Conservation (phyloP, 2,888 invertebrate species). For the Bibio marci region DNA sequence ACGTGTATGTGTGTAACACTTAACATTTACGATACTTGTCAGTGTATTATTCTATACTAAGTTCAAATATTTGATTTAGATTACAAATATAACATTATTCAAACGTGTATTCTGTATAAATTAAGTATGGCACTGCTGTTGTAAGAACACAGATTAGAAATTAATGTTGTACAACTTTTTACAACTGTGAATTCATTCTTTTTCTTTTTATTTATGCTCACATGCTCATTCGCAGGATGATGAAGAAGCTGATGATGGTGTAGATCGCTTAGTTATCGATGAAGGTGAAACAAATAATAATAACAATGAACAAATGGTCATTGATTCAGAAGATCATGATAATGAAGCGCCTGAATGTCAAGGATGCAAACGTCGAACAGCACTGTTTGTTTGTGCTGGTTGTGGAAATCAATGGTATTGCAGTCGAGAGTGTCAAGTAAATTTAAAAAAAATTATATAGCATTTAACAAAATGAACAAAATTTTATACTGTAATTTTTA, state of each 20-base stretch:
- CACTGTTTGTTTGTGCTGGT: conserved; percentile 77
- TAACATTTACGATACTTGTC: too few relatives aligned
- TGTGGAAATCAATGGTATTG: conserved; percentile 92
- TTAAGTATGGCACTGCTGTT: neutral
- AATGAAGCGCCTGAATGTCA: conserved; percentile 55
- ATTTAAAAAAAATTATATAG: too few relatives aligned
- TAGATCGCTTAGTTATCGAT: conserved; percentile 40
- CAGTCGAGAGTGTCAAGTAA: conserved; percentile 79
- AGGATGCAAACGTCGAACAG: conserved; percentile 64
- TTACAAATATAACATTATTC: too few relatives aligned
- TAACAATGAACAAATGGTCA: conserved; percentile 23
- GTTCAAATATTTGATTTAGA: too few relatives aligned
- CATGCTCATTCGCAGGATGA: too few relatives aligned
- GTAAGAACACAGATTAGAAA: neutral
- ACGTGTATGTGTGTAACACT: too few relatives aligned
- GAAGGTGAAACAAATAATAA: conserved; percentile 32
- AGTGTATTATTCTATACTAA: too few relatives aligned
- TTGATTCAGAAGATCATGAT: conserved; percentile 28
- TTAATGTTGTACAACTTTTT: conserved; percentile 1
- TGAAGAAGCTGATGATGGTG: conserved; percentile 45
- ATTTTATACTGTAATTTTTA: conserved; percentile 1
- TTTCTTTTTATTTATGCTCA: too few relatives aligned
- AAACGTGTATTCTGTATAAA: neutral
- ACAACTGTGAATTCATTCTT: too few relatives aligned
- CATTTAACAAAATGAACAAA: too few relatives aligned